Percentiles rank a stretch among this genome's conserved stretches.
These are phyloP conservation scores for Cyrtodaria siliqua DNA, from an alignment of 2,888 invertebrate genomes.

Conservation along the genomic window DNA sequence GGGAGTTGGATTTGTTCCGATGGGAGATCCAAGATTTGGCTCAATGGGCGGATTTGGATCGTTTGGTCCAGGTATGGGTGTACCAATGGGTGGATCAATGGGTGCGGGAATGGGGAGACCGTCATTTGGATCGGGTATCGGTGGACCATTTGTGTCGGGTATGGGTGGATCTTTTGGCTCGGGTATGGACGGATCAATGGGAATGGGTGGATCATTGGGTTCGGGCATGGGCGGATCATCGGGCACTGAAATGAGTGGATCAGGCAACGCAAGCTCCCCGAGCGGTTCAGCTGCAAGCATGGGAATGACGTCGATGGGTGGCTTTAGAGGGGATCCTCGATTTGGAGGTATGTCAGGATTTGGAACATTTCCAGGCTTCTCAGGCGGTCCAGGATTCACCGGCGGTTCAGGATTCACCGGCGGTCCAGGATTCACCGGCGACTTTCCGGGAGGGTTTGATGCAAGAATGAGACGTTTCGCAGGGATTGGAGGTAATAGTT, in stretches of 20 bases:
- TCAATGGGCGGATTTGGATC: no score
- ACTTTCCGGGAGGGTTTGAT: conserved; percentile 8
- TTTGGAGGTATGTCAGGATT: no score
- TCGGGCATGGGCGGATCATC: neutral
- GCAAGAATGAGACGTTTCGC: conserved; percentile 20
- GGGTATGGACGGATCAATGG: neutral
- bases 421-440: neutral
- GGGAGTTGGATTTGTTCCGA: no score
- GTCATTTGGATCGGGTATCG: neutral
- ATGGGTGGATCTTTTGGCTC: neutral
- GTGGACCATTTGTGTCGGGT: neutral
- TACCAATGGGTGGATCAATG: conserved; percentile 1
- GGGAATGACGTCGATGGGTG: no score
- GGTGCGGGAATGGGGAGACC: conserved; percentile 3
- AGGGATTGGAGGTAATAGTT: no score
- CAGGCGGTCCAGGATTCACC: no score
- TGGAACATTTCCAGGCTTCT: no score
- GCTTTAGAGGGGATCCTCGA: no score
- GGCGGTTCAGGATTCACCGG: neutral
- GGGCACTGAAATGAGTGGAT: no score
- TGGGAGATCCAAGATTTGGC: no score
- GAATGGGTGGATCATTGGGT: neutral
- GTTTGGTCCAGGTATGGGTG: neutral
- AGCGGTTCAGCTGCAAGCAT: no score
- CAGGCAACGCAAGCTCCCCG: no score